Conservation (phyloP, 1,140 invertebrate genomes). For the Monochamus saltuarius region DNA sequence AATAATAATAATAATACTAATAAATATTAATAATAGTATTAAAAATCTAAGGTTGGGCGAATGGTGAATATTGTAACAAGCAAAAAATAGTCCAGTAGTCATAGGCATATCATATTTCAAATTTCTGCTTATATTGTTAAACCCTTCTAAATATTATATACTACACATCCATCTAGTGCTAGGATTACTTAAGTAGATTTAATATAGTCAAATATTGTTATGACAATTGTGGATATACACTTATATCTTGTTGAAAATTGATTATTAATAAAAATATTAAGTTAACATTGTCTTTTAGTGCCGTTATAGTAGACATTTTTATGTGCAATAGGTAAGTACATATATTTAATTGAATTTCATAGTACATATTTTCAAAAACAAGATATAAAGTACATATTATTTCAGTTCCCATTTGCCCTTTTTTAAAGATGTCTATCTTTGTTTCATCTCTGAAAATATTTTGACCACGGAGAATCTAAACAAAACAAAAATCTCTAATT, state of each 20-base stretch:
- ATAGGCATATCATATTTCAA: constrained; percentile 37
- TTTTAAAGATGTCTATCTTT: too few species aligned
- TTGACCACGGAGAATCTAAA: too few species aligned
- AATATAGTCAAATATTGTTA: constrained; percentile 34
- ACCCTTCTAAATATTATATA: constrained; percentile 33
- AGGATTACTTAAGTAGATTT: constrained; percentile 14
- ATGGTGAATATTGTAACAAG: background rate
- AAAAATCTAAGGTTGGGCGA: background rate
- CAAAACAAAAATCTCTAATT: too few species aligned
- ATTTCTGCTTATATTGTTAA: constrained; percentile 37
- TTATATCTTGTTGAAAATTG: constrained; percentile 33
- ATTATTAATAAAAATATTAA: too few species aligned
- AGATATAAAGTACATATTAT: too few species aligned
- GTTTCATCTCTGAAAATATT: too few species aligned
- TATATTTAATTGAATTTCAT: too few species aligned
- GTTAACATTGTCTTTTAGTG: too few species aligned
- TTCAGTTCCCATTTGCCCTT: too few species aligned
- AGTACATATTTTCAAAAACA: too few species aligned
- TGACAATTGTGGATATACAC: constrained; percentile 32
- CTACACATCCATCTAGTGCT: constrained; percentile 24
- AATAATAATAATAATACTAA: background rate
- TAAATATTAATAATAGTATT: constrained; percentile 1
- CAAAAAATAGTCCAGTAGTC: constrained; percentile 33
- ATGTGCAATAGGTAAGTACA: too few species aligned
- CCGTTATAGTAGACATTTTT: too few species aligned